Base-by-base conservation (phyloP, 2,888 invertebrate species). In the Griposia aprilina region DNA sequence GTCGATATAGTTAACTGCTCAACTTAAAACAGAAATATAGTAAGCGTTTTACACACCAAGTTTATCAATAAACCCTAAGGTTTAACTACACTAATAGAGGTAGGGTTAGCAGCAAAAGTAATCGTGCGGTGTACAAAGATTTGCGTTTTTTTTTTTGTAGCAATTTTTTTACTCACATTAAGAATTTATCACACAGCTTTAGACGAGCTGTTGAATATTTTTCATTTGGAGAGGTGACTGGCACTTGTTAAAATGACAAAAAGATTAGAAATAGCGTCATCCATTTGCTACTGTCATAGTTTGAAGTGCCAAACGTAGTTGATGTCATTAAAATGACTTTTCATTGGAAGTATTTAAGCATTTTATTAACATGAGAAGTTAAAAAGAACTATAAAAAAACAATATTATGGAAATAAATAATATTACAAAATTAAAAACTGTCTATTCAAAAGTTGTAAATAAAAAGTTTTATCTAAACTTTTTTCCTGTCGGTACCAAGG, bases 21-120 rank as follows among this genome's bases (percentile, higher is more conserved):
- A 68, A 72, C 67, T 59, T 77, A 81, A 67, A 76, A 76, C 76
- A 81, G 80, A 67, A 80, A 81, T 76, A 62, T 80, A 57, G 80
- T 80, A 76, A 77, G 30, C 68, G 68, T 77, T 72, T 81, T 77
- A 81, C 59, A 65, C 81, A 55, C 26, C 11, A 81, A 81, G 72
- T 81, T 81, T 78, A 69, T 81, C 63, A 81, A 78, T 81, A 82
- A 81, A 81, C 63, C 30, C 30, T 11, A 17, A 41, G 71, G 69
- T 30, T 72, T 81, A 65, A 72, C 59, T 69, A 48, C 77, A 66
- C 63, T 72, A 59, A 73, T 73, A 15, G 26, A 48, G 13, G 81
- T 77, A 81, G 11, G 45, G 72, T 67, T 15, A 20, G 67, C 71
- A 78, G 50, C 17, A 8, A 7, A 65, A 60, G 7, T 41, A 30